A percentile compares a stretch with the other conserved stretches of the same genome.
Conservation (phyloP, 2,797 vertebrate genomes). For the Synaphobranchus kaupii region DNA sequence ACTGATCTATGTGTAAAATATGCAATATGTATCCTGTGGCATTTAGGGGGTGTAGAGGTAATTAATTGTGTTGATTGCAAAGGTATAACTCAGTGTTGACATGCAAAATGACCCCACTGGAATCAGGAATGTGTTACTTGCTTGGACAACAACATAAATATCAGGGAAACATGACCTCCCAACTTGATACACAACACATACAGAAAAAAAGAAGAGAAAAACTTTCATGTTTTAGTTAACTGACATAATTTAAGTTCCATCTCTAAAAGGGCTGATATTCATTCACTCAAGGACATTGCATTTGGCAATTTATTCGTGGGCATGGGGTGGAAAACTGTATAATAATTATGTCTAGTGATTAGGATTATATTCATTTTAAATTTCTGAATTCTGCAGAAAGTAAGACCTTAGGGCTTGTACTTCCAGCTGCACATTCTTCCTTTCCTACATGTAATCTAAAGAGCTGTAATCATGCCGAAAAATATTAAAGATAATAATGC, state of each 20-base stretch:
- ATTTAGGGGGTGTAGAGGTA: neutral
- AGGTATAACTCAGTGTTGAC: neutral
- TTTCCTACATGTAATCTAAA: neutral
- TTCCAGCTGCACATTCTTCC: neutral
- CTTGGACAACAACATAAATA: neutral
- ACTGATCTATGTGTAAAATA: neutral
- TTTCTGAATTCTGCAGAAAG: neutral
- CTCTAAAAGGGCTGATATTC: neutral
- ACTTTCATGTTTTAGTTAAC: neutral
- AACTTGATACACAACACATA: neutral
- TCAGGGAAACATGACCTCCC: neutral
- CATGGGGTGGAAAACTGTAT: neutral
- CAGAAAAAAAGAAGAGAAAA: neutral
- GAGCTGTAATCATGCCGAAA: slow-evolving; percentile 3
- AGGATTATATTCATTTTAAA: neutral
- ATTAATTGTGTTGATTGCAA: neutral
- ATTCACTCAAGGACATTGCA: neutral
- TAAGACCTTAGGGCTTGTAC: neutral
- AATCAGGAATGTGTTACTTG: neutral
- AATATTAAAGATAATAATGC: neutral
- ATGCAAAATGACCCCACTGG: neutral
- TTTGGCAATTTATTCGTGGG: neutral
- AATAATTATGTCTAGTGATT: neutral
- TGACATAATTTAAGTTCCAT: neutral
- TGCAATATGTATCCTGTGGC: neutral